Conservation (phyloP, 64 coral and sea anemone genomes). For the Hydrozoanthus tunicans region DNA sequence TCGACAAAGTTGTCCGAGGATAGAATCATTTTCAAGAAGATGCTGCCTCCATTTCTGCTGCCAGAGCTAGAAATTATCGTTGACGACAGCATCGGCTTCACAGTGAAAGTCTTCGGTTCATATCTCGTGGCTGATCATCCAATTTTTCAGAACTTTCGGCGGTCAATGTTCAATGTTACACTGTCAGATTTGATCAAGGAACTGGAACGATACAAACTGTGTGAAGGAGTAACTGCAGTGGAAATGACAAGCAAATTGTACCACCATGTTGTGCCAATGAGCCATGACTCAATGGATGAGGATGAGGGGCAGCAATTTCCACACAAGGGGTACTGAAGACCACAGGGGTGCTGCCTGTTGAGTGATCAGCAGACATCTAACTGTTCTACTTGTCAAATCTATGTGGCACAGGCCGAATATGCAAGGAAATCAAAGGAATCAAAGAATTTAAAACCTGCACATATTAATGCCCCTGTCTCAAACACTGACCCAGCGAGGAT, state of each 20-base stretch:
- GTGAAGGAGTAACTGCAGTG: not conserved
- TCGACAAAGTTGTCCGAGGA: not conserved
- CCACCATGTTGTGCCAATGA: not conserved
- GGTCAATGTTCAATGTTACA: not conserved
- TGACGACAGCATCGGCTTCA: slow-evolving; percentile 20
- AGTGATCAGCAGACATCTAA: not conserved
- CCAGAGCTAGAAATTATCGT: slow-evolving; percentile 37
- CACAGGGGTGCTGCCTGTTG: not conserved
- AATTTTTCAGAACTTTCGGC: not conserved
- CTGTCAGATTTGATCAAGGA: not conserved
- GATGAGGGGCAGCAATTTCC: not conserved
- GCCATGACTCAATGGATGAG: not conserved
- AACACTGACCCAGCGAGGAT: not conserved
- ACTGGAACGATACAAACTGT: not conserved
- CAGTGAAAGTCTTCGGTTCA: slow-evolving; percentile 3
- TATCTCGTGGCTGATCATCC: not conserved
- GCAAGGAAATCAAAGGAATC: not conserved
- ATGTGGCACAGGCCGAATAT: not conserved
- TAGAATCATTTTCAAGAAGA: not conserved
- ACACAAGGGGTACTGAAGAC: slow-evolving; percentile 1
- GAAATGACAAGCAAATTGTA: slow-evolving; percentile 2
- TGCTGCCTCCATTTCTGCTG: not conserved
- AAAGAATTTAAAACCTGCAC: not conserved
- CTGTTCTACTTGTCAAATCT: not conserved
- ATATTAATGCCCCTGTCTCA: not conserved